Conservation (phyloP, 23 tunicate genomes). For the Diplosoma virens region DNA sequence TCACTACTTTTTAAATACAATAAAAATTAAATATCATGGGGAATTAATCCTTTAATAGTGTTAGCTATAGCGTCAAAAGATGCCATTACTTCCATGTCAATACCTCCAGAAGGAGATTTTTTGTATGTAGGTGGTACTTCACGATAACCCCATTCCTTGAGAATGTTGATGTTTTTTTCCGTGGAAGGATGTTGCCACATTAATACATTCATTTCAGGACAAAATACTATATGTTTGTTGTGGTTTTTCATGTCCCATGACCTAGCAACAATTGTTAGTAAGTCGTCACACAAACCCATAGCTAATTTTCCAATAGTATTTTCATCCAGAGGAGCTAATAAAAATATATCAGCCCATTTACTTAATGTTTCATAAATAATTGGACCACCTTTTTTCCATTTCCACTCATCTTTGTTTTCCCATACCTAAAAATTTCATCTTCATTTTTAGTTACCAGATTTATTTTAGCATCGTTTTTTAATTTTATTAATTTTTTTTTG, state of each 20-base stretch:
- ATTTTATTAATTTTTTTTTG: too few species aligned
- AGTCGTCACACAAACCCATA: slow-evolving; percentile 76
- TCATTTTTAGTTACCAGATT: too few species aligned
- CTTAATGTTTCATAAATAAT: slow-evolving; percentile 70
- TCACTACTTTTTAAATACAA: too few species aligned
- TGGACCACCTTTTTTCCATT: slow-evolving; percentile 61
- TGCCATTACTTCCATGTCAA: slow-evolving; percentile 66
- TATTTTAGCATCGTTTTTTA: too few species aligned
- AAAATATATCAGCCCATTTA: slow-evolving; percentile 76
- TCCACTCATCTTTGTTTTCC: too few species aligned
- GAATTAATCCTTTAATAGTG: too few species aligned
- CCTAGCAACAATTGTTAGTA: slow-evolving; percentile 61
- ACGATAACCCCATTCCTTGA: slow-evolving; percentile 66
- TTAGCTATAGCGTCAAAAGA: too few species aligned
- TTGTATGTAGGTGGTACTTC: slow-evolving; percentile 58
- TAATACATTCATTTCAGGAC: slow-evolving; percentile 87
- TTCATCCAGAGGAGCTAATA: slow-evolving; percentile 78
- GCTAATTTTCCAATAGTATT: slow-evolving; percentile 83
- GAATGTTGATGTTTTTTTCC: slow-evolving; percentile 23
- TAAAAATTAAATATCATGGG: too few species aligned
- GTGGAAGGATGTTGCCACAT: slow-evolving; percentile 89
- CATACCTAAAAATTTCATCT: too few species aligned
- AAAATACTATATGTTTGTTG: slow-evolving; percentile 61
- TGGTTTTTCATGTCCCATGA: slow-evolving; percentile 54
- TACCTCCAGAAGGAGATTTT: slow-evolving; percentile 68